These are phyloP conservation scores for Calliopum simillimum DNA, from an alignment of 2,888 invertebrate genomes.

Conservation along the genomic window DNA sequence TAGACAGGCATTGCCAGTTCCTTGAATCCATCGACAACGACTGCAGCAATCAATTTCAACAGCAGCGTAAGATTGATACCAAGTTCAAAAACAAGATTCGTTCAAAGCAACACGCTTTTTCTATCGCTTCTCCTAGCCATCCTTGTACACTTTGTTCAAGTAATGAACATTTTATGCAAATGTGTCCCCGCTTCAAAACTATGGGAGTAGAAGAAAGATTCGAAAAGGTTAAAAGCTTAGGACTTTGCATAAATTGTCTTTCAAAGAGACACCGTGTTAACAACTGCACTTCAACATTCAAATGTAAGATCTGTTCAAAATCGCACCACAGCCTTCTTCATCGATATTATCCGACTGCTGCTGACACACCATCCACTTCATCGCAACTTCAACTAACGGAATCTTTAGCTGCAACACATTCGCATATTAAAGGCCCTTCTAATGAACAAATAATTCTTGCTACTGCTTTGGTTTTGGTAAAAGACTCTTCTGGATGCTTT, in stretches of 20 bases:
- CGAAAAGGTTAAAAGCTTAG: conserved; percentile 3
- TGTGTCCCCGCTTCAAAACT: background rate
- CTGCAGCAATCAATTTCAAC: too few species aligned
- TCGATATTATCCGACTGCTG: background rate
- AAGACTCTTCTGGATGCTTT: conserved; percentile 36
- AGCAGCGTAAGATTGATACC: too few species aligned
- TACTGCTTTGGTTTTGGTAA: conserved; percentile 42
- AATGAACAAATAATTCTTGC: conserved; percentile 37
- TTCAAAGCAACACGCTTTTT: too few species aligned
- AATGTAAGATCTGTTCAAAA: conserved; percentile 1
- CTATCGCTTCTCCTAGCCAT: too few species aligned
- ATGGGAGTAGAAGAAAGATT: background rate
- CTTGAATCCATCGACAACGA: background rate
- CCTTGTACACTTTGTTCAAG: too few species aligned
- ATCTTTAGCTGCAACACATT: too few species aligned
- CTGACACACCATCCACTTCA: background rate
- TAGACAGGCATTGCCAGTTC: conserved; percentile 24
- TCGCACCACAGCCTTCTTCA: conserved; percentile 14
- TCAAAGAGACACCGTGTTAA: conserved; percentile 1
- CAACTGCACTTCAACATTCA: background rate
- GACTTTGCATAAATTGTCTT: conserved; percentile 9
- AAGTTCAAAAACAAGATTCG: too few species aligned
- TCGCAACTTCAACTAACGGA: too few species aligned
- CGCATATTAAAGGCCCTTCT: conserved; percentile 33
- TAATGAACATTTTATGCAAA: background rate